Percentiles rank a stretch among this genome's conserved stretches.
These are phyloP conservation scores for Entosphenus tridentatus DNA, from an alignment of 2,113 vertebrate species.

Conservation along the genomic window DNA sequence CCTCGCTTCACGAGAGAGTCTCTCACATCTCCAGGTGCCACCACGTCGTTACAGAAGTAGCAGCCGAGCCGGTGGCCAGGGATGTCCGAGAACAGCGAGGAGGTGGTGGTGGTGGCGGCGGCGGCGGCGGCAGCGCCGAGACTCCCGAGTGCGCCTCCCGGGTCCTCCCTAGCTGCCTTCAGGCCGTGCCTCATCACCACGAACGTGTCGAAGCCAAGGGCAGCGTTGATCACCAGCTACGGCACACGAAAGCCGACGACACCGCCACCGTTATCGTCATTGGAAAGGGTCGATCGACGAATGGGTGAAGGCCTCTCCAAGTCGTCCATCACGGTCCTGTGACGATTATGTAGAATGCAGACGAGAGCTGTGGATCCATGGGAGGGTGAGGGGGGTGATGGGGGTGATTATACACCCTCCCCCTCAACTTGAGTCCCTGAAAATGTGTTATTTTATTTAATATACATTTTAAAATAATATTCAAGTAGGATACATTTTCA, in stretches of 20 bases:
- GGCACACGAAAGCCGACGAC: conserved; percentile 13
- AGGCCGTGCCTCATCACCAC: conserved; percentile 93
- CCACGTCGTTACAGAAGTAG: conserved; percentile 97
- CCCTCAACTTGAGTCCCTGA: too few species aligned
- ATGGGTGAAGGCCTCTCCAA: neutral
- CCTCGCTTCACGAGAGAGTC: neutral
- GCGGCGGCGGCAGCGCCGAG: conserved; percentile 20
- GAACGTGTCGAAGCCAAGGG: conserved; percentile 87
- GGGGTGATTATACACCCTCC: too few species aligned
- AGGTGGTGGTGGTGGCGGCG: conserved; percentile 16
- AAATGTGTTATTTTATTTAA: too few species aligned
- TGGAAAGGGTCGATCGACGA: neutral
- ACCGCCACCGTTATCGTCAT: conserved; percentile 9
- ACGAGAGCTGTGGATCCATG: too few species aligned
- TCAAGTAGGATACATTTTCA: too few species aligned
- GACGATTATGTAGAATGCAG: too few species aligned
- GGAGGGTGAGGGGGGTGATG: too few species aligned
- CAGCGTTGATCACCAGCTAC: conserved; percentile 75
- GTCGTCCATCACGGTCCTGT: neutral
- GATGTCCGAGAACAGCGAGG: conserved; percentile 88
- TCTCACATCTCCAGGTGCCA: conserved; percentile 87
- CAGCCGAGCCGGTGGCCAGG: conserved; percentile 85
- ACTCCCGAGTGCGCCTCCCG: neutral
- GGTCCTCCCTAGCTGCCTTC: conserved; percentile 39
- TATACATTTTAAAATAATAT: too few species aligned